phyloP scores from a whole-genome alignment of 2,113 vertebrate genomes.

The Cebus imitator region DNA sequence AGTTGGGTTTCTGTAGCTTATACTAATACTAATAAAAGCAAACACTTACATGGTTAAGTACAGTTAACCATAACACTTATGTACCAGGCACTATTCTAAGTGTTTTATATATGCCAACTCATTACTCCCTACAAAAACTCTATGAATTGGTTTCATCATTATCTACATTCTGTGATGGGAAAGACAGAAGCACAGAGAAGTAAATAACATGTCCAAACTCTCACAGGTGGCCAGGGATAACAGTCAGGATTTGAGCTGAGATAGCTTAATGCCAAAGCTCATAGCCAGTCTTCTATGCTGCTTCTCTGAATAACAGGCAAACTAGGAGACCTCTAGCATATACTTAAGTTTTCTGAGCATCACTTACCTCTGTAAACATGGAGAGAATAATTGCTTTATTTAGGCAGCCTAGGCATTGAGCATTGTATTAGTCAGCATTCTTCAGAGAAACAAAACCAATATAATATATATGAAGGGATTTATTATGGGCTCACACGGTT shows the following conservation, averaged over 20 bases:
- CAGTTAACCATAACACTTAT: background rate
- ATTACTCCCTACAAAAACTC: background rate
- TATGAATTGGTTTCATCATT: background rate
- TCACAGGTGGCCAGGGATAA: background rate
- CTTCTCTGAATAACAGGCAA: background rate
- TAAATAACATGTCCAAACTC: background rate
- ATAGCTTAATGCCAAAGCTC: background rate
- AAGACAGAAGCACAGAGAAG: background rate
- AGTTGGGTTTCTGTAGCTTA: background rate
- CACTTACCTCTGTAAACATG: background rate
- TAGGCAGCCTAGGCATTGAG: background rate
- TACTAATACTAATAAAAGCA: background rate
- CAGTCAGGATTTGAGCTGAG: background rate
- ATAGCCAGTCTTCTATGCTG: background rate
- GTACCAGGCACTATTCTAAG: background rate
- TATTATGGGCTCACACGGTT: background rate
- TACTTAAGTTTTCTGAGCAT: background rate
- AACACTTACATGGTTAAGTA: background rate
- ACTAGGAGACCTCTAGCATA: background rate
- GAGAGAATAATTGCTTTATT: background rate
- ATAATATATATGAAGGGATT: background rate
- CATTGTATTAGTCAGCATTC: background rate
- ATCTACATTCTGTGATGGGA: background rate
- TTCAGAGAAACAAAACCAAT: background rate
- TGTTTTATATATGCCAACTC: background rate